Evolutionary conservation across 2,113 vertebrate genomes (phyloP), one percentile per base, ranked within the genome.

Genomic region (Rhinolophus sinicus): DNA sequence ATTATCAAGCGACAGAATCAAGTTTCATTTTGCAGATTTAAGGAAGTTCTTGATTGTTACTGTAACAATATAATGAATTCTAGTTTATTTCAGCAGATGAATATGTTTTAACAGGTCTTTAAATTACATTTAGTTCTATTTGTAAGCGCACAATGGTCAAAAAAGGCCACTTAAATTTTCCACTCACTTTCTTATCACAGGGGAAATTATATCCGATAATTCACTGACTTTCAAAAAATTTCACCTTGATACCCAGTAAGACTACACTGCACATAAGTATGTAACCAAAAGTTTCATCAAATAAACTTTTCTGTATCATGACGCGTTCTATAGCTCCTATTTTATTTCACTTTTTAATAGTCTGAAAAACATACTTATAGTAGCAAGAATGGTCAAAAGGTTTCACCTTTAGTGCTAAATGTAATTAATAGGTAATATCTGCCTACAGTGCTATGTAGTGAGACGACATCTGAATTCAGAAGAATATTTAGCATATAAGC

Each of bases 381-480:
- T 18, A 75, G 40, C 72, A 90, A 72, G 21, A 35, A 90, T 35
- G 16, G 38, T 56, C 60, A 88, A 64, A 0, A 30, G 33, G 9
- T 75, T 80, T 95, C 58, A 47, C 60, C 47, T 92, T 81, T 28
- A 86, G 24, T 14, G 14, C 73, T 95, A 70, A 88, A 80, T 60
- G 33, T 35, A 44, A 81, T 75, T 83, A 72, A 75, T 1, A 83
- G 22, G n/a, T 44, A 72, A 40, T 33, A 7, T 54, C 47, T 75
- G 40, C 65, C 28, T 40, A 81, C 4, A 73, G 40, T 54, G 38
- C 18, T 65, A 58, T 72, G 58, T 21, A 78, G 8, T 2, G 40
- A 93, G 33, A 81, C 54, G 30, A 88, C 33, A 94, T 56, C 21
- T 78, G 11, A 92, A 86, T 87, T 90, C n/a, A 92, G 26, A 76